These are phyloP conservation scores for Speoplatyrhinus poulsoni DNA, from an alignment of 2,113 vertebrate genomes.

Conservation along the genomic window DNA sequence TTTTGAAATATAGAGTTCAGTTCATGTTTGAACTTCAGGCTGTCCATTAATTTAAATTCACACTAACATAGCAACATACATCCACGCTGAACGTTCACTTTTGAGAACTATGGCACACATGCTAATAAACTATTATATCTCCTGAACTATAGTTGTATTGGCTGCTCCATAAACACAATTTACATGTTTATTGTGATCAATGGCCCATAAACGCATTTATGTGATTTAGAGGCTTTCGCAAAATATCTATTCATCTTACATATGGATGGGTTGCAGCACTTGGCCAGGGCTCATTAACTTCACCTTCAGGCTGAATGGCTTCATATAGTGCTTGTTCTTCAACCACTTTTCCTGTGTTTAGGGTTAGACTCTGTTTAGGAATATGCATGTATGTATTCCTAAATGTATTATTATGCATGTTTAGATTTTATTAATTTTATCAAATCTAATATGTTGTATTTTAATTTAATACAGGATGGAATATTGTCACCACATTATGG, in stretches of 20 bases:
- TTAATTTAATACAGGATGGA: too few species aligned
- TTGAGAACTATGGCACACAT: background rate
- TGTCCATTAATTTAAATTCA: background rate
- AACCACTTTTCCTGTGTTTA: slow-evolving; percentile 67
- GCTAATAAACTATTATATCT: slow-evolving; percentile 56
- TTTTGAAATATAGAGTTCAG: too few species aligned
- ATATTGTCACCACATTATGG: too few species aligned
- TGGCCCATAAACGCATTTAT: slow-evolving; percentile 86
- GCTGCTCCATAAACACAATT: slow-evolving; percentile 79
- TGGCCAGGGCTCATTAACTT: slow-evolving; percentile 87
- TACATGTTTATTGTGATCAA: slow-evolving; percentile 90
- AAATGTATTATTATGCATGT: too few species aligned
- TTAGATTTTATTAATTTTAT: too few species aligned
- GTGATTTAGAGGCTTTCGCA: slow-evolving; percentile 86
- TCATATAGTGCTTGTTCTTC: slow-evolving; percentile 80
- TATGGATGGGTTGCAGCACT: slow-evolving; percentile 84
- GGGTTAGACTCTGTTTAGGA: slow-evolving; percentile 1
- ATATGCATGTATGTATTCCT: background rate
- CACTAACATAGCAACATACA: background rate
- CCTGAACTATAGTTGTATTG: slow-evolving; percentile 60
- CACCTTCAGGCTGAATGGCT: slow-evolving; percentile 82
- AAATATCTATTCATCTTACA: slow-evolving; percentile 82
- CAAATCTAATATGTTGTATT: background rate
- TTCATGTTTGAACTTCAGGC: too few species aligned
- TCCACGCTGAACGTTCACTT: background rate